Base-by-base conservation (phyloP, 2,797 vertebrate species). In the Alca torda region DNA sequence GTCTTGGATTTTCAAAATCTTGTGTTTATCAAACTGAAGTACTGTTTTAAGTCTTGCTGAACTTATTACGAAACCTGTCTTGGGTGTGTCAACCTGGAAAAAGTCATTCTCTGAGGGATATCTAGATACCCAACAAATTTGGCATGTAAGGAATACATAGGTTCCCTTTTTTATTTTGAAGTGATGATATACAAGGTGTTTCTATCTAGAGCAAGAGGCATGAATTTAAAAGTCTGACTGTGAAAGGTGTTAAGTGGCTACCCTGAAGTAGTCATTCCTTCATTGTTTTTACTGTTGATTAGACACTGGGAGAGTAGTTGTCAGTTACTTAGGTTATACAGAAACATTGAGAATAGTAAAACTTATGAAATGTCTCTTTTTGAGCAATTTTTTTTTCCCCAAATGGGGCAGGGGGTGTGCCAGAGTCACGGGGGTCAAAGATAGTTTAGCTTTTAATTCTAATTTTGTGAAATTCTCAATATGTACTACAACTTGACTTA, bases 361-460 rank as follows among this genome's bases (percentile, higher is more conserved):
- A 82, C 9, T 33, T 43, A 0, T 0, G 3, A 65, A 43, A 4
- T 28, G 11, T n/a, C 8, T 23, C 4, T 48, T 68, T 64, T 46
- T 25, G 28, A 65, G 28, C 16, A 12, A 1, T 10, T 50, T 59
- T 75, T 59, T 75, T 82, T 33, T 5, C 4, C 2, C 4, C 5
- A 31, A 1, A 35, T 51, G 2, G 3, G 8, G 5, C 10, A 43
- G 30, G 6, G 21, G 2, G 4, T 3, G 1, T 67, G 35, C 17
- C 23, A 72, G 14, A 16, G 11, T 70, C 16, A 8, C 23, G 6
- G 16, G 1, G 3, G 3, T 74, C 39, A 37, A 57, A 87, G 19
- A 15, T 61, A 37, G 41, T 60, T 92, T 56, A 56, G 10, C 18
- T 76, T 84, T 15, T 48, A 53, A 26, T 76, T 59, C 17, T 83